Conservation (phyloP, 2,797 vertebrate genomes). For the Tarsius wallacei region DNA sequence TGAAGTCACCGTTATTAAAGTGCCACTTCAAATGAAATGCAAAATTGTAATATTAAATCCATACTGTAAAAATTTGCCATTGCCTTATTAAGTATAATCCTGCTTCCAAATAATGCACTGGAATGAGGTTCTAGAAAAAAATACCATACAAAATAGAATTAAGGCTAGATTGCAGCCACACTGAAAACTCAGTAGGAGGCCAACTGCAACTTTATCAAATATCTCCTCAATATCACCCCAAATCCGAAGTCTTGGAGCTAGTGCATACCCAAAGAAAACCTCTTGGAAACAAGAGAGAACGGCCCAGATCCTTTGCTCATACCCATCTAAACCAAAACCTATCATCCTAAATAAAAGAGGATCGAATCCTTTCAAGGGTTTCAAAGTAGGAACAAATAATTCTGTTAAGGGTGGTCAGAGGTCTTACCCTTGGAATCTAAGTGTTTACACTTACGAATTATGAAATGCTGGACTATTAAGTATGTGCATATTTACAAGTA, state of each 20-base stretch:
- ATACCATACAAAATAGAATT: neutral
- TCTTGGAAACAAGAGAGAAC: neutral
- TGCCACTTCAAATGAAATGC: constrained; percentile 39
- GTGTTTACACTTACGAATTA: neutral
- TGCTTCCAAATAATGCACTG: neutral
- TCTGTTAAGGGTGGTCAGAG: neutral
- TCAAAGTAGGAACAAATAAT: neutral
- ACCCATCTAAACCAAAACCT: neutral
- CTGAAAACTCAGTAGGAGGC: neutral
- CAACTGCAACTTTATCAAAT: neutral
- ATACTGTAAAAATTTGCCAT: neutral
- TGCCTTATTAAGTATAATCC: constrained; percentile 37
- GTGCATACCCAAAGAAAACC: neutral
- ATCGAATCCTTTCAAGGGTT: neutral
- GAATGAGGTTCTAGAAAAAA: constrained; percentile 23
- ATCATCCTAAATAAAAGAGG: neutral
- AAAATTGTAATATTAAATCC: constrained; percentile 26
- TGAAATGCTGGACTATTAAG: constrained; percentile 2
- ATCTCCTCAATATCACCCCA: neutral
- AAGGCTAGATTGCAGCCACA: neutral
- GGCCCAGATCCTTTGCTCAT: neutral
- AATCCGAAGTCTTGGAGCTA: neutral
- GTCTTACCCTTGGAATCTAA: neutral
- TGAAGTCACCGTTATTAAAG: constrained; percentile 7
- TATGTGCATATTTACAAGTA: neutral